These are phyloP conservation scores for Trissolcus japonicus DNA, from an alignment of 2,888 invertebrate genomes.

Conservation along the genomic window DNA sequence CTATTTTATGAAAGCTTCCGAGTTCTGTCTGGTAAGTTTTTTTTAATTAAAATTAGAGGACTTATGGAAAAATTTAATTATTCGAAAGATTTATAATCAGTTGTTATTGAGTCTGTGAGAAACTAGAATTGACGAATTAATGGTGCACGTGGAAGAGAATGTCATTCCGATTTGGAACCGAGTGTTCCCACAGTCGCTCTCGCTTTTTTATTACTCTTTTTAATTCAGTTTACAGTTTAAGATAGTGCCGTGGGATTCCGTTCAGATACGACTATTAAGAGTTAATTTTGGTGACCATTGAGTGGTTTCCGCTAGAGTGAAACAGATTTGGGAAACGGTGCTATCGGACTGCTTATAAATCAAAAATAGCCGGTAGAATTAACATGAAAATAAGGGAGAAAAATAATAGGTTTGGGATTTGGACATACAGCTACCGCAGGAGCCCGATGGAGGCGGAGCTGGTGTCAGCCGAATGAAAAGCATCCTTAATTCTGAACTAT, in stretches of 20 bases:
- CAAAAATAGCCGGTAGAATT: slow-evolving; percentile 33
- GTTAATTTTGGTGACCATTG: slow-evolving; percentile 16
- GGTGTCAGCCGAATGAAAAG: slow-evolving; percentile 75
- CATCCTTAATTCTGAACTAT: slow-evolving; percentile 75
- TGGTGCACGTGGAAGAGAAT: slow-evolving; percentile 32
- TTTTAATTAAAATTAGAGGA: no score
- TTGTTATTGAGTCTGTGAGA: slow-evolving; percentile 31
- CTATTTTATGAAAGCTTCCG: no score
- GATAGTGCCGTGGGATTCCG: slow-evolving; percentile 21
- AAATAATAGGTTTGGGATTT: slow-evolving; percentile 61
- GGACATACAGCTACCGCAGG: slow-evolving; percentile 70
- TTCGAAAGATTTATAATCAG: slow-evolving; percentile 39
- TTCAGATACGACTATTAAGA: slow-evolving; percentile 11
- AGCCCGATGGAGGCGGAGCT: slow-evolving; percentile 73
- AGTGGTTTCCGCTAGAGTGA: slow-evolving; percentile 1
- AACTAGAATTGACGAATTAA: slow-evolving; percentile 41
- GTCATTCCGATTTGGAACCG: slow-evolving; percentile 35
- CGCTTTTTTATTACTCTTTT: not conserved
- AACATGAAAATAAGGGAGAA: slow-evolving; percentile 43
- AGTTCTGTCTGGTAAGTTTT: no score
- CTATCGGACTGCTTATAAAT: slow-evolving; percentile 30
- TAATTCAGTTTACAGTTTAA: slow-evolving; percentile 17
- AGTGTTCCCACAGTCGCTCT: slow-evolving; percentile 42
- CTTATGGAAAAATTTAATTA: no score
- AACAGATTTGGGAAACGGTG: slow-evolving; percentile 16